Percentiles rank a stretch among this genome's conserved stretches.
phyloP scores from a whole-genome alignment of 2,797 vertebrate species.

The Semotilus atromaculatus region DNA sequence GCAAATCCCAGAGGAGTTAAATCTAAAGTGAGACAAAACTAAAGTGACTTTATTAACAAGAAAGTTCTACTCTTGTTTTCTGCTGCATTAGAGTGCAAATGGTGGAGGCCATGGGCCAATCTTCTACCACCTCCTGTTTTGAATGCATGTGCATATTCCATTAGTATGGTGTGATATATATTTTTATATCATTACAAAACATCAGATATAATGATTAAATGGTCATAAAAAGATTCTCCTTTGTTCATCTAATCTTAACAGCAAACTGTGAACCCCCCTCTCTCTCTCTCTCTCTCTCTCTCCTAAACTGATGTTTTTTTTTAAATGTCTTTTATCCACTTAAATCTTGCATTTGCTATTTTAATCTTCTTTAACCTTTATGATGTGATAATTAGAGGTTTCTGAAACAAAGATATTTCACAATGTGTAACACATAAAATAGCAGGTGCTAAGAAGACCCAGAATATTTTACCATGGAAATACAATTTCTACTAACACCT shows the following conservation, averaged over 20 bases:
- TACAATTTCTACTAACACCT: slow-evolving; percentile 8
- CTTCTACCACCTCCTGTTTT: neutral
- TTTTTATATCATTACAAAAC: neutral
- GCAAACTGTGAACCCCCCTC: neutral
- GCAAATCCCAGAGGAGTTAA: slow-evolving; percentile 13
- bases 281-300: neutral
- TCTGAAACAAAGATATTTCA: neutral
- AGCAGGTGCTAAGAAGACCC: slow-evolving; percentile 12
- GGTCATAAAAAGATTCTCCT: neutral
- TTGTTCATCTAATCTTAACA: slow-evolving; percentile 1
- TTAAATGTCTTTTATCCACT: slow-evolving; percentile 26
- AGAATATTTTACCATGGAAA: slow-evolving; percentile 31
- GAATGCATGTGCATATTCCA: neutral
- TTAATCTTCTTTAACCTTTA: slow-evolving; percentile 39
- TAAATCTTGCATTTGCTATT: slow-evolving; percentile 42
- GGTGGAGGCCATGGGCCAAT: slow-evolving; percentile 36
- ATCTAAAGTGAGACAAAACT: slow-evolving; percentile 19
- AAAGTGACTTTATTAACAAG: slow-evolving; percentile 36
- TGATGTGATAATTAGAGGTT: slow-evolving; percentile 49
- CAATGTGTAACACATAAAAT: slow-evolving; percentile 4
- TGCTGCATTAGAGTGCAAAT: slow-evolving; percentile 10
- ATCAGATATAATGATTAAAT: neutral
- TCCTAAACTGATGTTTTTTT: neutral
- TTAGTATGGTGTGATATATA: neutral
- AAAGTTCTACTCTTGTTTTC: slow-evolving; percentile 9